These are phyloP conservation scores for Piscicola geometra DNA, from an alignment of 2,888 invertebrate genomes.

Conservation along the genomic window DNA sequence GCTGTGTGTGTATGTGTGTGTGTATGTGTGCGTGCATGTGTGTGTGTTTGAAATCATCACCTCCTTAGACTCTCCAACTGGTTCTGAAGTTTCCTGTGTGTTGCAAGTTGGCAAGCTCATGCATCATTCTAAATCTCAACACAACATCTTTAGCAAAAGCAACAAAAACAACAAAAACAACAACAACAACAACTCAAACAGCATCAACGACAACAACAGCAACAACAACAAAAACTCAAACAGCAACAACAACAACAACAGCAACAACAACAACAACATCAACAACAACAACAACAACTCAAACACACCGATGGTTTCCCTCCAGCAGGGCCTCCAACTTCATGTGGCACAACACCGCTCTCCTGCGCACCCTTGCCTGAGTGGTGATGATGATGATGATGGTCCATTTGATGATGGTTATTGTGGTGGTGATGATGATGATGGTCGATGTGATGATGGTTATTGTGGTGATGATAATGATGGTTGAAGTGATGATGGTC, in stretches of 20 bases:
- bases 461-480: too few relatives aligned
- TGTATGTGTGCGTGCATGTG: conserved; percentile 12
- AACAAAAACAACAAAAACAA: not conserved
- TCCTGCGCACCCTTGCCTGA: conserved; percentile 63
- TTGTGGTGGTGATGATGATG: too few relatives aligned
- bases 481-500: too few relatives aligned
- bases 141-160: not conserved
- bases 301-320: conserved; percentile 64
- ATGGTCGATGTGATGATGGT: too few relatives aligned
- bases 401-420: too few relatives aligned
- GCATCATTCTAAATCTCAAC: too few relatives aligned
- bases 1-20: conserved; percentile 6
- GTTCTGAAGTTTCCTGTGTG: not conserved
- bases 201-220: not conserved
- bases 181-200: not conserved
- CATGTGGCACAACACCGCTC: conserved; percentile 67
- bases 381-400: conserved; percentile 47
- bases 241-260: not conserved
- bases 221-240: conserved; percentile 6
- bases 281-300: not conserved
- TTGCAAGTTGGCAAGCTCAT: too few relatives aligned
- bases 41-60: not conserved
- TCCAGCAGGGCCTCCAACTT: conserved; percentile 64
- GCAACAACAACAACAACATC: not conserved
- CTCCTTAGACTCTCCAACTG: not conserved